Evolutionary conservation across 2,888 invertebrate species (phyloP).

Genomic region (Polia nebulosa): DNA sequence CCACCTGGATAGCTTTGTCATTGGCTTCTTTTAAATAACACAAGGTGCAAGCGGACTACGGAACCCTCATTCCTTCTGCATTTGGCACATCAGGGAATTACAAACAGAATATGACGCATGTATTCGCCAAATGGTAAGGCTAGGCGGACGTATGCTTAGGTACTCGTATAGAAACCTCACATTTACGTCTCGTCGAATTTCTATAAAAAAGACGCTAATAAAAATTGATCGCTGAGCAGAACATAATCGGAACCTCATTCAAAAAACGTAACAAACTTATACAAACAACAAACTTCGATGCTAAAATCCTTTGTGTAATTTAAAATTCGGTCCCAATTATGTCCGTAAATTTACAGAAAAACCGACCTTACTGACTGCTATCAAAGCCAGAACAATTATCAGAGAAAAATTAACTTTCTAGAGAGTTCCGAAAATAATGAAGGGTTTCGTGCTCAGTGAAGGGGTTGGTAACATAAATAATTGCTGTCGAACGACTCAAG

Average conservation of each 20-base stretch:
- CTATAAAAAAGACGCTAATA: not conserved
- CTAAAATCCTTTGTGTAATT: conserved; percentile 63
- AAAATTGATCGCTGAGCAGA: conserved; percentile 7
- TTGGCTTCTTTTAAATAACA: too few relatives aligned
- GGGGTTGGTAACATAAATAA: conserved; percentile 63
- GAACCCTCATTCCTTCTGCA: too few relatives aligned
- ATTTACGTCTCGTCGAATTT: not conserved
- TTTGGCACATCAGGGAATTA: not conserved
- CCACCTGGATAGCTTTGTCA: too few relatives aligned
- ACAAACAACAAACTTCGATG: conserved; percentile 49
- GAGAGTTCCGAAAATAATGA: conserved; percentile 69
- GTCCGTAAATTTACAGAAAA: conserved; percentile 54
- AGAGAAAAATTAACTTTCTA: conserved; percentile 70
- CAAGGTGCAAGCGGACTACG: too few relatives aligned
- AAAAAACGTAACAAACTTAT: conserved; percentile 38
- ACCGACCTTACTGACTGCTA: conserved; percentile 35
- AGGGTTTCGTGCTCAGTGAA: conserved; percentile 53
- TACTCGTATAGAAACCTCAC: not conserved
- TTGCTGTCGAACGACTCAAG: conserved; percentile 64
- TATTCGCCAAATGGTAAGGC: not conserved
- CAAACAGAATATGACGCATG: not conserved
- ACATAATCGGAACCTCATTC: not conserved
- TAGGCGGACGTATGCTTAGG: too few relatives aligned
- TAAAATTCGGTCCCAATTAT: conserved; percentile 65
- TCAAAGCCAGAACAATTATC: conserved; percentile 70